phyloP scores from a whole-genome alignment of 2,113 vertebrate species.

The Equus przewalskii region DNA sequence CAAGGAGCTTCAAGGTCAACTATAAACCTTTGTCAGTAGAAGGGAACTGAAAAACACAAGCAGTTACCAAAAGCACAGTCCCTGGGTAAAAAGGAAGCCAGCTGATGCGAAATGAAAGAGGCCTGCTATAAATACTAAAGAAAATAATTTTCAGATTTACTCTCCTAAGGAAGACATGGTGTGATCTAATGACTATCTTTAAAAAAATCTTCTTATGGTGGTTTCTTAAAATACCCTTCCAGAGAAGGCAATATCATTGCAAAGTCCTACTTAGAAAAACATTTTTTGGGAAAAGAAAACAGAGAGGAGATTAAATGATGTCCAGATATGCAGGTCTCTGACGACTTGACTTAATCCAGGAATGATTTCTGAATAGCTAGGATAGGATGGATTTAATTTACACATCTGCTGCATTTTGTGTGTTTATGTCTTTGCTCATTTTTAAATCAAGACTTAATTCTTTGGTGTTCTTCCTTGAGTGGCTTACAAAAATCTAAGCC shows the following conservation, averaged over 20 bases:
- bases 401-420: neutral
- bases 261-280: neutral
- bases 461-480: neutral
- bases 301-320: neutral
- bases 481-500: neutral
- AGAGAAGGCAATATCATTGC: neutral
- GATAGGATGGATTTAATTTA: neutral
- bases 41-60: neutral
- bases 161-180: neutral
- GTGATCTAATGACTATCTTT: neutral
- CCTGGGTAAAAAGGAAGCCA: neutral
- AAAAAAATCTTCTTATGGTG: neutral
- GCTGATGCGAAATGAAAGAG: neutral
- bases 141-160: constrained; percentile 11
- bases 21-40: neutral
- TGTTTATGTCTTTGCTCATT: neutral
- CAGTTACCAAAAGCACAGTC: neutral
- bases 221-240: neutral
- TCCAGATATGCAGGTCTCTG: neutral
- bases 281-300: neutral
- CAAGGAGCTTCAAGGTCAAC: neutral
- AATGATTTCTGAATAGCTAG: neutral
- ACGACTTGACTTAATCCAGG: neutral
- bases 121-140: neutral
- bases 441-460: neutral